phyloP scores from a whole-genome alignment of 1,140 invertebrate genomes.

The Drosophila watanabei region DNA sequence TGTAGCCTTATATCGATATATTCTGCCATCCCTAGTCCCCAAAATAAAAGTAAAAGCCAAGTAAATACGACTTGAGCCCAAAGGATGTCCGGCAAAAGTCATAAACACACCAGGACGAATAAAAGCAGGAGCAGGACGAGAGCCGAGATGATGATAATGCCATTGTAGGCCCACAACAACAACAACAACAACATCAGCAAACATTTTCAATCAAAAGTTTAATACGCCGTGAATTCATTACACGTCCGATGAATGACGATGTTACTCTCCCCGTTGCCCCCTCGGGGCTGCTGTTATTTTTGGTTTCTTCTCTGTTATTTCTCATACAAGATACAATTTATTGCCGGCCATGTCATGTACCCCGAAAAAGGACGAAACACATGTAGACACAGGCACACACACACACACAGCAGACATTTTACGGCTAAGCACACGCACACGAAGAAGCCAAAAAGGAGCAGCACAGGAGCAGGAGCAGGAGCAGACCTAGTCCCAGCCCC shows the following conservation, averaged over 20 bases:
- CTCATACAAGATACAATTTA: conserved; percentile 81
- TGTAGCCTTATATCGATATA: background rate
- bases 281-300: conserved; percentile 67
- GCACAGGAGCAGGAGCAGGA: background rate
- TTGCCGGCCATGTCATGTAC: conserved; percentile 71
- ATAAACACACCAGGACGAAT: conserved; percentile 22
- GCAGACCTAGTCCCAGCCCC: background rate
- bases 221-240: conserved; percentile 73
- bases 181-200: conserved; percentile 12
- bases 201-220: conserved; percentile 72
- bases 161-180: conserved; percentile 15
- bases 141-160: conserved; percentile 38
- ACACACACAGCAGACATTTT: conserved; percentile 52
- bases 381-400: conserved; percentile 46
- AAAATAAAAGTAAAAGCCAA: conserved; percentile 11
- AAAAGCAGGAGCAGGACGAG: background rate
- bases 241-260: conserved; percentile 58
- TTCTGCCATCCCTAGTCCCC: background rate
- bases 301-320: conserved; percentile 48
- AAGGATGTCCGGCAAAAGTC: conserved; percentile 37
- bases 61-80: conserved; percentile 26
- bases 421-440: conserved; percentile 41
- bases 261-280: background rate
- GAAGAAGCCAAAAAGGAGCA: background rate
- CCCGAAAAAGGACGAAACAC: conserved; percentile 47